phyloP scores from a whole-genome alignment of 2,888 invertebrate genomes.

The Adelphocoris suturalis region DNA sequence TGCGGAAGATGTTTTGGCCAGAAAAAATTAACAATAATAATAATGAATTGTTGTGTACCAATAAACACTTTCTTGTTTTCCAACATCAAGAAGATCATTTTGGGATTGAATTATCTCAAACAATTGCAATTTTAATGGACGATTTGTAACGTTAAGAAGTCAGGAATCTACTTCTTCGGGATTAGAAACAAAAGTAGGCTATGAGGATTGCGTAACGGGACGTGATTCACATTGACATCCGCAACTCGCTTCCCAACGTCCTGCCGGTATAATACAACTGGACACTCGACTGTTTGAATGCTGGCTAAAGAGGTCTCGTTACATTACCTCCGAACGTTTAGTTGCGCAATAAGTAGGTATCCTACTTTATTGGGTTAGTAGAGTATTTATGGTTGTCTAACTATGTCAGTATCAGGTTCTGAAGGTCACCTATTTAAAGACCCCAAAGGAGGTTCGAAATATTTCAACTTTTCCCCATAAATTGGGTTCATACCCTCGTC shows the following conservation, averaged over 20 bases:
- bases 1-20: too few relatives aligned
- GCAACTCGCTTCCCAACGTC: not conserved
- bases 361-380: not conserved
- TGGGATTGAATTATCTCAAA: too few relatives aligned
- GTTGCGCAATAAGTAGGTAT: not conserved
- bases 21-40: too few relatives aligned
- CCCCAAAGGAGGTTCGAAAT: too few relatives aligned
- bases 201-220: not conserved
- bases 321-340: not conserved
- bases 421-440: not conserved
- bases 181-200: conserved; percentile 11
- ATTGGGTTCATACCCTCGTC: too few relatives aligned
- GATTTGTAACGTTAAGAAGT: not conserved
- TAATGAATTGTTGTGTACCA: too few relatives aligned
- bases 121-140: too few relatives aligned
- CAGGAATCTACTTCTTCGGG: not conserved
- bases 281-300: not conserved
- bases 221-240: conserved; percentile 8
- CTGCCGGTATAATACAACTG: not conserved
- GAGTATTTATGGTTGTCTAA: not conserved
- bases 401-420: not conserved
- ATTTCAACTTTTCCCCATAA: too few relatives aligned
- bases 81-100: too few relatives aligned
- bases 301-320: conserved; percentile 9
- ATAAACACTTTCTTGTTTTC: too few relatives aligned